Base-by-base conservation (phyloP, 2,888 invertebrate genomes). In the Drosophila atroscutellata region DNA sequence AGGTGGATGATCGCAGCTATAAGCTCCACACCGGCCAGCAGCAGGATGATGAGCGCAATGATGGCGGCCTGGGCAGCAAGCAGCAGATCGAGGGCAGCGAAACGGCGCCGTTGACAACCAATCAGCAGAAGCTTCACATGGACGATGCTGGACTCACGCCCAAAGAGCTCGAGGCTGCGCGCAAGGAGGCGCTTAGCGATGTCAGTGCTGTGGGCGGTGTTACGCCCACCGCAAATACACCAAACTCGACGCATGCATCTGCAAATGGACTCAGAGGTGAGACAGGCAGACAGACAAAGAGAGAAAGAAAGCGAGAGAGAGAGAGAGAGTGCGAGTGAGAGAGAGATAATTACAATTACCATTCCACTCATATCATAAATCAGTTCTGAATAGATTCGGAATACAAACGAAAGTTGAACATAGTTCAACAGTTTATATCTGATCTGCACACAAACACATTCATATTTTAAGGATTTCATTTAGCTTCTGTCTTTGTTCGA, bases 41-140 rank as follows among this genome's bases (percentile, higher is more conserved):
- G 15, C 45, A 24, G 59, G 86, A 90, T 28, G 86, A 90, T 24
- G 77, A 75, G 36, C 67, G 72, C 18, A 50, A 57, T 15, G 79
- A 57, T 15, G 75, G 72, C 7, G 75, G 72, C 26, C 26, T 55
- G 28, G 79, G 71, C 34, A 72, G 64, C 34, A 81, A 83, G 51
- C 91, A 90, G 65, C 92, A 92, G 81, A 87, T 92, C 52, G 92
- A 92, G 78, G 91, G 92, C 49, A 92, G 92, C 39, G 92, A 92
- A 72, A 92, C 92, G 45, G 89, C 92, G 13, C 92, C 92, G 6
- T 71, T 92, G 62, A 92, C 92, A 26, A 91, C 86, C 62, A 91
- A 92, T 69, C 92, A 92, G 74, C 86, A 92, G 61, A 92, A 91
- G 78, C 67, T 90, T 24, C 90, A 91, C 42, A 89, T 91, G 55